Percentiles rank a stretch among this genome's conserved stretches.
These are phyloP conservation scores for Clostera curtula DNA, from an alignment of 2,888 invertebrate species.

Conservation along the genomic window DNA sequence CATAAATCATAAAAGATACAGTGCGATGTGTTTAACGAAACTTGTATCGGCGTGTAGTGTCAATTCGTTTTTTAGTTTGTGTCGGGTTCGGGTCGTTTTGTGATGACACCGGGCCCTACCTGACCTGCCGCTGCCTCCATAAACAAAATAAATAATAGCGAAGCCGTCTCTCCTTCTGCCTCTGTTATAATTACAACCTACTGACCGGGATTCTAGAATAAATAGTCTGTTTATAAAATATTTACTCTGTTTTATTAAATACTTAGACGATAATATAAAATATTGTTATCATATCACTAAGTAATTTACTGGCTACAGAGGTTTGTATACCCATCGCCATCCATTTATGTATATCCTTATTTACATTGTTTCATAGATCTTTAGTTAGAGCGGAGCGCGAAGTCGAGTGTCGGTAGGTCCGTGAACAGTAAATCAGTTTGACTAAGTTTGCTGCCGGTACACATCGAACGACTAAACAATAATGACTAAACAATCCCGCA, in stretches of 20 bases:
- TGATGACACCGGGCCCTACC: slow-evolving; percentile 12
- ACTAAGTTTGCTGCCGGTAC: too few species aligned
- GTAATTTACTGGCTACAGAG: slow-evolving; percentile 46
- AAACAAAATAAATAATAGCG: slow-evolving; percentile 33
- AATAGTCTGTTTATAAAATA: slow-evolving; percentile 61
- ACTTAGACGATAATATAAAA: slow-evolving; percentile 67
- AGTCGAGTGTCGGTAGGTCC: too few species aligned
- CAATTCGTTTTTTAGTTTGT: slow-evolving; percentile 10
- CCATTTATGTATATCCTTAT: slow-evolving; percentile 18
- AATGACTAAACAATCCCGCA: too few species aligned
- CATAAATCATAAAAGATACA: slow-evolving; percentile 9
- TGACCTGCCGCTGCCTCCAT: slow-evolving; percentile 20
- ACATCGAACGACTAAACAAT: too few species aligned
- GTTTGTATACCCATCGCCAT: slow-evolving; percentile 31
- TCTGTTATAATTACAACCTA: slow-evolving; percentile 32
- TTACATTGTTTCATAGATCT: slow-evolving; percentile 21
- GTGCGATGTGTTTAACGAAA: slow-evolving; percentile 11
- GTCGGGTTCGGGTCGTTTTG: background rate
- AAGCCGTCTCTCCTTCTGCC: slow-evolving; percentile 22
- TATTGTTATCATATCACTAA: slow-evolving; percentile 55
- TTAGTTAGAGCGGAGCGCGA: too few species aligned
- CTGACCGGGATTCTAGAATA: slow-evolving; percentile 51
- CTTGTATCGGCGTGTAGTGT: slow-evolving; percentile 15
- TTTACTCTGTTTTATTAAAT: slow-evolving; percentile 68
- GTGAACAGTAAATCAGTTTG: too few species aligned